Percentiles rank a stretch among this genome's conserved stretches.
Evolutionary conservation across 1,140 invertebrate genomes (phyloP).

Genomic region (Artemia franciscana): DNA sequence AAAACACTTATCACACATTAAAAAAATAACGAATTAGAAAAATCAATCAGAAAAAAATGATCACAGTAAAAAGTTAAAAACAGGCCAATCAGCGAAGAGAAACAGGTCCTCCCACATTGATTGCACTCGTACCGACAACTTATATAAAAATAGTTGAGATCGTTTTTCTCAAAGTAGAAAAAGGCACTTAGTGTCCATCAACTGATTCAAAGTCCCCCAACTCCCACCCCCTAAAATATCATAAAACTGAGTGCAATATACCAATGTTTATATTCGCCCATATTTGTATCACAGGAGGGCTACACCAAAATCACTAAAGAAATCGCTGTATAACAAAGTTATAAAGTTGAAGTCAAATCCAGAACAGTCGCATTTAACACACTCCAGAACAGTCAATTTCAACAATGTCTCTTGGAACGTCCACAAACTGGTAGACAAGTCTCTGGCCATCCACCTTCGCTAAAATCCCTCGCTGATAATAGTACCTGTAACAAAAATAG

Average conservation of each 20-base stretch:
- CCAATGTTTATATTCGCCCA: neutral
- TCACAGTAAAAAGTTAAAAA: neutral
- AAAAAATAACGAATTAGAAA: neutral
- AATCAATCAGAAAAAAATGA: neutral
- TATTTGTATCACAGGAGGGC: neutral
- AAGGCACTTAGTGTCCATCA: neutral
- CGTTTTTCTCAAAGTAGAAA: neutral
- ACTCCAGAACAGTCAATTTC: conserved; percentile 87
- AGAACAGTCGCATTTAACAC: conserved; percentile 22
- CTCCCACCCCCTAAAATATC: neutral
- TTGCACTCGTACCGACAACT: neutral
- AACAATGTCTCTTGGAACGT: conserved; percentile 92
- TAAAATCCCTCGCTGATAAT: conserved; percentile 94
- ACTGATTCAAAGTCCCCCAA: neutral
- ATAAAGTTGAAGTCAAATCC: neutral
- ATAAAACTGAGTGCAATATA: neutral
- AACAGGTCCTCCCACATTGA: neutral
- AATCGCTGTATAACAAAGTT: neutral
- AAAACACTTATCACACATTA: neutral
- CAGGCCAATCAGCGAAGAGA: neutral
- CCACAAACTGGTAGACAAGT: conserved; percentile 96
- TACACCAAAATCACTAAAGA: neutral
- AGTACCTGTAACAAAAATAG: conserved; percentile 41
- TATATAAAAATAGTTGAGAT: neutral
- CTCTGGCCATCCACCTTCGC: conserved; percentile 98